Evolutionary conservation across 2,888 invertebrate genomes (phyloP), one percentile per base, ranked within the genome.

Genomic region (Congeria kusceri): DNA sequence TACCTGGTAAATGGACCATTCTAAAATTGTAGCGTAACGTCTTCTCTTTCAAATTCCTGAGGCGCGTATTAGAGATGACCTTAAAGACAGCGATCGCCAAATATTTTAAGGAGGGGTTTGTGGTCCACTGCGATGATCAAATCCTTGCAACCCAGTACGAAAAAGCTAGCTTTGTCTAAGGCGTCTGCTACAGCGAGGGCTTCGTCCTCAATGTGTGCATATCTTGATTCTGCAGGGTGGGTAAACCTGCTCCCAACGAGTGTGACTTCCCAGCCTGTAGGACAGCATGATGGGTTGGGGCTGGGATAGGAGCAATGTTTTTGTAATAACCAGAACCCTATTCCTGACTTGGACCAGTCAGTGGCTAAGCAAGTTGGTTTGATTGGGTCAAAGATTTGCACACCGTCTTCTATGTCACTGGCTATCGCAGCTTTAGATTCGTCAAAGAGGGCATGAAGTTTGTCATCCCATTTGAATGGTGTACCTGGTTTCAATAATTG

Each of bases 361-460:
- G 88, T 88, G 0, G 85, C 86, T 23, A 88, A 73, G 79, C 88
- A n/a, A n/a, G 85, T 86, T 9, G 86, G 86, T 73, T 78, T 87
- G 39, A 39, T 64, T 23, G 77, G 64, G 78, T 86, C 84, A 66
- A 86, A 86, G 46, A 87, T 88, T 15, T 57, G 67, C 2, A 86
- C 87, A 9, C 86, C 86, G 23, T 84, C n/a, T 68, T 85, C 80
- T 18, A 84, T 85, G 49, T 84, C 81, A 11, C 25, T 80, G 28
- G 77, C 69, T 47, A 87, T 87, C 7, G 74, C 27, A 0, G 18
- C 15, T 53, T 81, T 69, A 15, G 73, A 72, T 39, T 66, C 77
- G 18, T 73, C 28, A 80, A 62, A 63, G 9, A 65, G 20, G 39
- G 11, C 20, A 72, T 72, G 15, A 5, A 85, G 66, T 0, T 76